Evolutionary conservation across 1,140 invertebrate species (phyloP), one percentile per base, ranked within the genome.

Genomic region (Bilobella aurantiaca): DNA sequence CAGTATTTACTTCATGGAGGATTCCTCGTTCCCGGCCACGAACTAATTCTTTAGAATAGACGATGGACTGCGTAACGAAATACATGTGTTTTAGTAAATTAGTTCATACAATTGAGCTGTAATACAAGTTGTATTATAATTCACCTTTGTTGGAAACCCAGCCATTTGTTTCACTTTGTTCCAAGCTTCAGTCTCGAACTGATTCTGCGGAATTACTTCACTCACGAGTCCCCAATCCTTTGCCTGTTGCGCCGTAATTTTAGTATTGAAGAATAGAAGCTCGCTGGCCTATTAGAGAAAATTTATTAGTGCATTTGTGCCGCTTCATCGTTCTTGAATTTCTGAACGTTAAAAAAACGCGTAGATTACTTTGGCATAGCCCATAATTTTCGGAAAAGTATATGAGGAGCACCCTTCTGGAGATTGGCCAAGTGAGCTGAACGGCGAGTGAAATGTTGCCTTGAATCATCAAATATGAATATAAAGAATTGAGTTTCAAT

Each of bases 201-300:
- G 77, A 37, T 82, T 75, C 61, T 80, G 75, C 37, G 84, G 81
- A 62, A 85, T 84, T 12, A 93, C 76, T 74, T 85, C 79, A 37
- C 86, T 85, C 0, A 94, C 81, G 46, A 96, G 82, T 46, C 88
- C 86, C 73, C 80, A 79, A 30, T 85, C 76, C 21, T 81, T 75
- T 1, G 91, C 93, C 78, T 91, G 86, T 61, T 80, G 64, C 3
- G 91, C 90, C 67, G 81, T 82, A 64, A 96, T 80, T 78, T 87
- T 92, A 64, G 87, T 80, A 69, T 88, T 88, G 65, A 94, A 87
- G 29, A 90, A 76, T 37, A 96, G 77, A 77, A 95, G 78, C 77
- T 94, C 88, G 64, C 80, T 82, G 27, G 92, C 91, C 83, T 90
- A 61, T 27, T 46, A 58, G 3, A 23, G 16, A 21, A 60, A 68